Evolutionary conservation across 2,797 vertebrate genomes (phyloP).

Genomic region (Gadopsis bispinosus): DNA sequence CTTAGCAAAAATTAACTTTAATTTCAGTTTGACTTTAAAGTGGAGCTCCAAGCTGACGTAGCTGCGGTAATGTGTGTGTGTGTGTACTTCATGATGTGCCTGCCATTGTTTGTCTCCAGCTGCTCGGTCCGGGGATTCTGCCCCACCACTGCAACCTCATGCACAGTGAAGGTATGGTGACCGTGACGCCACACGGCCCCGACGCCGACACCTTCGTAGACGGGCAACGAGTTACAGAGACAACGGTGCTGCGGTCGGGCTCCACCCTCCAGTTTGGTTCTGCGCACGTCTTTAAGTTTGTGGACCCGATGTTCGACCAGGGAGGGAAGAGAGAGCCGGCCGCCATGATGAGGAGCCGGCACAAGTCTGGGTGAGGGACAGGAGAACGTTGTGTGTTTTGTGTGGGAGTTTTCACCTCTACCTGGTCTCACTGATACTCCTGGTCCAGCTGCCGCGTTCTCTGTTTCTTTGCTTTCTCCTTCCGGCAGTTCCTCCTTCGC

Average conservation of each 20-base stretch:
- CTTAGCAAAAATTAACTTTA: not conserved
- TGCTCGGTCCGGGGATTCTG: slow-evolving; percentile 94
- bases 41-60: not conserved
- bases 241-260: slow-evolving; percentile 93
- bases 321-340: slow-evolving; percentile 89
- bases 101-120: slow-evolving; percentile 69
- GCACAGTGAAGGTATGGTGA: slow-evolving; percentile 95
- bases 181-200: slow-evolving; percentile 91
- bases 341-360: slow-evolving; percentile 86
- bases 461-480: not conserved
- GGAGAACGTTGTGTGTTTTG: not conserved
- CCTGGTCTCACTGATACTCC: not conserved
- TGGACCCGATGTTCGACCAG: slow-evolving; percentile 96
- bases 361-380: slow-evolving; percentile 86
- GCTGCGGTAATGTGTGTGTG: not conserved
- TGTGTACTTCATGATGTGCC: not conserved
- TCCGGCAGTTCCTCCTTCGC: not conserved
- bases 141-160: slow-evolving; percentile 98
- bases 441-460: too few relatives aligned
- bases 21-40: not conserved
- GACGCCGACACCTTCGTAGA: slow-evolving; percentile 96
- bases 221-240: slow-evolving; percentile 92
- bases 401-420: not conserved
- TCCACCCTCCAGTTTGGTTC: slow-evolving; percentile 95
- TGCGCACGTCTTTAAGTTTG: slow-evolving; percentile 95